Evolutionary conservation across 2,888 invertebrate species (phyloP).

Genomic region (Pachydiplax longipennis): DNA sequence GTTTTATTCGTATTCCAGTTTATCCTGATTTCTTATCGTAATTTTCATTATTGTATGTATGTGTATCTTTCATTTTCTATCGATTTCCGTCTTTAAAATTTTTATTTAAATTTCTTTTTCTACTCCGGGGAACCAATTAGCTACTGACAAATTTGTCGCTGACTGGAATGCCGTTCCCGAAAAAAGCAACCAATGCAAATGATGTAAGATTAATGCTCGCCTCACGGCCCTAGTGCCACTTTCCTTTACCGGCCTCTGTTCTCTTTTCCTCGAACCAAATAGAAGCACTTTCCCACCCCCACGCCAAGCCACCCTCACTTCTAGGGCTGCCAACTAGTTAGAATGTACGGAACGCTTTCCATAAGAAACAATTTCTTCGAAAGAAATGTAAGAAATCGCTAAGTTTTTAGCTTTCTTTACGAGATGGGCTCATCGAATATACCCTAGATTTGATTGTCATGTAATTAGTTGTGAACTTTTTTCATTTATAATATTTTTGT

Average conservation of each 20-base stretch:
- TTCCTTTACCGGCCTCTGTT: neutral
- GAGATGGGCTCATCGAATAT: too few species aligned
- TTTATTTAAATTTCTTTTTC: neutral
- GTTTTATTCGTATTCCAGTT: neutral
- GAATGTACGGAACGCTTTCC: too few species aligned
- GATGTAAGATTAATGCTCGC: slow-evolving; percentile 5
- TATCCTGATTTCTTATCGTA: neutral
- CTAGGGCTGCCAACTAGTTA: neutral
- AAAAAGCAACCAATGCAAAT: slow-evolving; percentile 34
- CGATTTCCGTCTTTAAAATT: neutral
- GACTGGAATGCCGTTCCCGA: slow-evolving; percentile 25
- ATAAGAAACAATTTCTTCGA: too few species aligned
- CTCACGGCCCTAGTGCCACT: neutral
- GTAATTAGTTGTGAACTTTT: too few species aligned
- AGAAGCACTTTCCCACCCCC: neutral
- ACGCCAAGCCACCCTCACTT: neutral
- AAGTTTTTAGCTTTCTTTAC: too few species aligned
- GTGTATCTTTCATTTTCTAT: neutral
- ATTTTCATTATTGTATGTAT: neutral
- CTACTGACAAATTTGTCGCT: neutral
- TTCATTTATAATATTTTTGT: too few species aligned
- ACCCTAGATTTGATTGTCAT: too few species aligned
- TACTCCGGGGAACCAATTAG: neutral
- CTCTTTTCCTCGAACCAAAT: neutral
- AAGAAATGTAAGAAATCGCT: too few species aligned